Conservation (phyloP, 2,888 invertebrate genomes). For the Phyllotreta cruciferae region DNA sequence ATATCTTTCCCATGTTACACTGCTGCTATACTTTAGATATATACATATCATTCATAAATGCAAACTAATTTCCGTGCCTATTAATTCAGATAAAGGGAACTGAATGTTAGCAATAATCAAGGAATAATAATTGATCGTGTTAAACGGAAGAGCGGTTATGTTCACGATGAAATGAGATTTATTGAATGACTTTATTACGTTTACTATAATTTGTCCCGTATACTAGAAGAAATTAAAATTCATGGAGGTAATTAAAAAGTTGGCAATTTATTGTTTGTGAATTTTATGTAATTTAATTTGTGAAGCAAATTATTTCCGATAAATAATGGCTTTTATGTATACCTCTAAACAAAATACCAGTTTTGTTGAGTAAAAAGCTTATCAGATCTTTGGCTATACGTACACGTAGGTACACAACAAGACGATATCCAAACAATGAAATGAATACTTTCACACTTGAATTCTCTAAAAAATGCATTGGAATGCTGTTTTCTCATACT, state of each 20-base stretch:
- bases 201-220: too few relatives aligned
- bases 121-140: slow-evolving; percentile 1
- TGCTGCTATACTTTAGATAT: not conserved
- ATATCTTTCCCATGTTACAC: slow-evolving; percentile 3
- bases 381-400: slow-evolving; percentile 13
- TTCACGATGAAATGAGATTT: not conserved
- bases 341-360: slow-evolving; percentile 15
- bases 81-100: slow-evolving; percentile 10
- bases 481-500: slow-evolving; percentile 18
- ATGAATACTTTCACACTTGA: slow-evolving; percentile 26
- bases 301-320: too few relatives aligned
- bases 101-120: not conserved
- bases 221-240: too few relatives aligned
- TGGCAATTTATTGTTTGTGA: too few relatives aligned
- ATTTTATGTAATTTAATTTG: too few relatives aligned
- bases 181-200: slow-evolving; percentile 2
- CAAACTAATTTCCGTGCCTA: slow-evolving; percentile 5
- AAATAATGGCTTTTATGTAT: not conserved
- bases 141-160: slow-evolving; percentile 6
- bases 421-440: slow-evolving; percentile 28
- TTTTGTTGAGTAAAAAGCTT: slow-evolving; percentile 20
- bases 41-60: slow-evolving; percentile 9
- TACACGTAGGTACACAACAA: slow-evolving; percentile 17
- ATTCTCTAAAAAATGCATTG: slow-evolving; percentile 27
- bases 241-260: too few relatives aligned